Percentiles rank a stretch among this genome's conserved stretches.
These are phyloP conservation scores for Harpegnathos saltator DNA, from an alignment of 1,140 invertebrate genomes.

Conservation along the genomic window DNA sequence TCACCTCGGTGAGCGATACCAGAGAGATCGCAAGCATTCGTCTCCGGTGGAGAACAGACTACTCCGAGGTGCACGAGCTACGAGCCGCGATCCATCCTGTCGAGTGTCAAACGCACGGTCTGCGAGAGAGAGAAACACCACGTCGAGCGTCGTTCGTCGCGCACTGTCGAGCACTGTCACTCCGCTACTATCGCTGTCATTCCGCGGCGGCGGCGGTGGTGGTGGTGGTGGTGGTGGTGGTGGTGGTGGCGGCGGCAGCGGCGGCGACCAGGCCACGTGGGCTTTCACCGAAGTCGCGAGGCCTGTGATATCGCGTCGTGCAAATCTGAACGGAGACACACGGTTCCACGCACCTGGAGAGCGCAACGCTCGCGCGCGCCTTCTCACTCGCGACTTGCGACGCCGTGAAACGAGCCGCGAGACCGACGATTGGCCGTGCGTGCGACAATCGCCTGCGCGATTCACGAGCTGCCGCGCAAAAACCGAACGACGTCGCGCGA, in stretches of 20 bases:
- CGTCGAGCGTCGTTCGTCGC: background rate
- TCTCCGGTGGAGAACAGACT: background rate
- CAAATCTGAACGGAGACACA: no score
- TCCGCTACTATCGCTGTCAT: slow-evolving; percentile 11
- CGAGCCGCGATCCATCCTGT: background rate
- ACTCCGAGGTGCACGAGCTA: background rate
- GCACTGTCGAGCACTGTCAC: background rate
- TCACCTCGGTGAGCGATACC: slow-evolving; percentile 28
- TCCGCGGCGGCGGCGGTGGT: background rate
- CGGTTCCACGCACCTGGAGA: no score
- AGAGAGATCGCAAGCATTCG: background rate
- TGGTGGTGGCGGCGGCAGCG: no score
- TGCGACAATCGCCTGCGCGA: background rate
- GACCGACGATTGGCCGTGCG: no score
- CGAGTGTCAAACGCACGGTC: background rate
- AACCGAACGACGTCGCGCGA: background rate
- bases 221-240: no score
- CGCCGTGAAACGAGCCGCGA: slow-evolving; percentile 9
- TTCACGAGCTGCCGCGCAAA: no score
- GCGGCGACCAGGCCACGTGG: slow-evolving; percentile 42
- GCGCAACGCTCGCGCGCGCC: background rate
- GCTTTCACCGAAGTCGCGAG: background rate
- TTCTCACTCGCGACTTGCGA: background rate
- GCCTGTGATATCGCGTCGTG: background rate
- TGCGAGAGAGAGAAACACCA: background rate